A percentile compares a stretch with the other conserved stretches of the same genome.
These are phyloP conservation scores for Rhynchophorus ferrugineus DNA, from an alignment of 1,140 invertebrate genomes.

Conservation along the genomic window DNA sequence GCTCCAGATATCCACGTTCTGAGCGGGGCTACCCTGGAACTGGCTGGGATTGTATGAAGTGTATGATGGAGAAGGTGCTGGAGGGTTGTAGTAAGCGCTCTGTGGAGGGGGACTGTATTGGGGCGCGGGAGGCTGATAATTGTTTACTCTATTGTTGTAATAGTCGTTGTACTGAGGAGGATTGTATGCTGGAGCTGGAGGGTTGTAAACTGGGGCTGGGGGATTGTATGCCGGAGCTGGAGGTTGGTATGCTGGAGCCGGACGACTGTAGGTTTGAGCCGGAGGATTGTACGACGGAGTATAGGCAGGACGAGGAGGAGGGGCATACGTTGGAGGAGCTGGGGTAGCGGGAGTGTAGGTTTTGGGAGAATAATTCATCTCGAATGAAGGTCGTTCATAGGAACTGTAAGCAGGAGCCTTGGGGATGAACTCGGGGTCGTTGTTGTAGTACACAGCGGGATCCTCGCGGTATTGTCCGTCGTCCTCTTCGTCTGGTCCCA, in stretches of 20 bases:
- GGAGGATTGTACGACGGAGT: slow-evolving; percentile 6
- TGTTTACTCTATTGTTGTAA: slow-evolving; percentile 33
- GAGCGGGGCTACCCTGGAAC: slow-evolving; percentile 52
- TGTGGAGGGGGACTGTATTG: slow-evolving; percentile 29
- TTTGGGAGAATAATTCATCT: slow-evolving; percentile 14
- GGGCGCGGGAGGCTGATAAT: too few relatives aligned
- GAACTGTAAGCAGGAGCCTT: slow-evolving; percentile 2
- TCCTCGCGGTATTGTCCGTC: slow-evolving; percentile 78
- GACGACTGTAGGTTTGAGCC: slow-evolving; percentile 19
- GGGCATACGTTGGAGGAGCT: slow-evolving; percentile 12
- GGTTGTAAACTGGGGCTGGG: slow-evolving; percentile 16
- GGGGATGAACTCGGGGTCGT: slow-evolving; percentile 46
- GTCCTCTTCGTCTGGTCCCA: slow-evolving; percentile 61
- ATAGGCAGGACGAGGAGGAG: slow-evolving; percentile 4
- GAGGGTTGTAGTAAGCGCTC: slow-evolving; percentile 21
- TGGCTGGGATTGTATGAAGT: slow-evolving; percentile 35
- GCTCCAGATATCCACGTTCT: slow-evolving; percentile 56
- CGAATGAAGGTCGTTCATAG: slow-evolving; percentile 8
- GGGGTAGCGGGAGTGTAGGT: slow-evolving; percentile 33
- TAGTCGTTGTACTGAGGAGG: slow-evolving; percentile 33
- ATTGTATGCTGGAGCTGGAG: slow-evolving; percentile 30
- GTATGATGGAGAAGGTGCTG: slow-evolving; percentile 37
- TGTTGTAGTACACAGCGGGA: slow-evolving; percentile 67
- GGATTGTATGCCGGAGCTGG: slow-evolving; percentile 12
- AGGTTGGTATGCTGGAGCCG: slow-evolving; percentile 32